Evolutionary conservation across 2,113 vertebrate genomes (phyloP), one percentile per base, ranked within the genome.

Genomic region (Prionailurus bengalensis): DNA sequence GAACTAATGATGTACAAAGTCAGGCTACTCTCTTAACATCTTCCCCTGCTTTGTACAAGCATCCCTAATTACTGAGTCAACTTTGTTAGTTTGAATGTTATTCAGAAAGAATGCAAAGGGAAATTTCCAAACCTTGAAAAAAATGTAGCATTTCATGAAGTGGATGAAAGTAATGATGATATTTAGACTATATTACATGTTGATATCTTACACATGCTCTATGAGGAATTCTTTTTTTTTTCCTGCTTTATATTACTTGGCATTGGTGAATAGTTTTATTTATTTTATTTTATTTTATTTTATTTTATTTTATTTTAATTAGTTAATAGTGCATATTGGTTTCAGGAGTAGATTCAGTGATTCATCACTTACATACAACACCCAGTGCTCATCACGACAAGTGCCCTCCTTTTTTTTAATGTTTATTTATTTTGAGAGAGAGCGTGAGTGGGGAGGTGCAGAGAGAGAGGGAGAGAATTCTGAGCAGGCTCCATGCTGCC

Each of bases 181-280:
- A 97, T 71, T 95, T 80, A 61, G 17, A 71, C 8, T 86, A 29
- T 39, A n/a, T 78, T 90, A 55, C 25, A 85, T 85, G 73, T 74
- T 88, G 8, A 79, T 68, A 73, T 17, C 78, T 82, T 79, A 31
- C 66, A 55, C 91, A 93, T 70, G 19, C 11, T 89, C n/a, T 94
- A 9, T 68, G 70, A 84, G 27, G 5, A 82, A 81, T 14, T 76
- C 51, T 87, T 45, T 53, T 23, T 82, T 58, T 93, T 97, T 95
- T 92, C 58, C 58, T 61, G 58, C 21, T 61, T 61, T 61, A 61
- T 61, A 23, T 61, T 61, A 61, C 21, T 61, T 61, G 3, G 7
- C 17, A 61, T 61, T 61, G 58, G 58, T 61, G 58, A 61, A 61
- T 58, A 19, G 21, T 23, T 61, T 61, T 61, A 61, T 23, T 61